phyloP scores from a whole-genome alignment of 2,888 invertebrate genomes.

The Adineta ricciae region DNA sequence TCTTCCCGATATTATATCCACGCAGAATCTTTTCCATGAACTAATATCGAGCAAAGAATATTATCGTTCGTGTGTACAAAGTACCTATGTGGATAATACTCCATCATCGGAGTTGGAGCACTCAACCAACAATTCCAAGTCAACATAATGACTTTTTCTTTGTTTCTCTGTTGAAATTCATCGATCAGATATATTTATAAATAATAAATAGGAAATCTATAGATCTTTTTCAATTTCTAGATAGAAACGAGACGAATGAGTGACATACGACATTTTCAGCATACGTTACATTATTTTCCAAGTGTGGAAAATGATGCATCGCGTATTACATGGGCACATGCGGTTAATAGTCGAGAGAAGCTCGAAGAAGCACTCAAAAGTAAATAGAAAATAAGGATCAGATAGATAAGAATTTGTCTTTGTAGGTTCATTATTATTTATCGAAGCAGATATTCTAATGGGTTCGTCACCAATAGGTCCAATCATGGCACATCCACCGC shows the following conservation, averaged over 20 bases:
- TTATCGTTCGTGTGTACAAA: not conserved
- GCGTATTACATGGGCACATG: constrained; percentile 41
- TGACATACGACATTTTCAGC: constrained; percentile 15
- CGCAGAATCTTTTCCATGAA: constrained; percentile 22
- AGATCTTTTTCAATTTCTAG: not conserved
- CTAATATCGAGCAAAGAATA: constrained; percentile 20
- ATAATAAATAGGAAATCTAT: not conserved
- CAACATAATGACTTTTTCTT: not conserved
- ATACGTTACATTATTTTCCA: constrained; percentile 39
- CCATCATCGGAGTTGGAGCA: not conserved
- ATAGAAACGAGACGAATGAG: not conserved
- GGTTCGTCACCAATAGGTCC: not conserved
- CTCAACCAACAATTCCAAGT: not conserved
- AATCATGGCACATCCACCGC: constrained; percentile 32
- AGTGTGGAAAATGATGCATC: constrained; percentile 40
- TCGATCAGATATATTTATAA: not conserved
- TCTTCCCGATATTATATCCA: not conserved
- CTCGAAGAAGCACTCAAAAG: constrained; percentile 39
- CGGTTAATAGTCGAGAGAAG: constrained; percentile 38
- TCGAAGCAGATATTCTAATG: constrained; percentile 25
- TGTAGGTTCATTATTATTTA: constrained; percentile 18
- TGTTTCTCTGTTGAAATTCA: not conserved
- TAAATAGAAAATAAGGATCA: constrained; percentile 25
- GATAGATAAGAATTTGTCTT: too few relatives aligned
- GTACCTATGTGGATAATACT: not conserved